phyloP scores from a whole-genome alignment of 30 jellyfish, hydroid and myxozoan species.

The Clytia hemisphaerica region DNA sequence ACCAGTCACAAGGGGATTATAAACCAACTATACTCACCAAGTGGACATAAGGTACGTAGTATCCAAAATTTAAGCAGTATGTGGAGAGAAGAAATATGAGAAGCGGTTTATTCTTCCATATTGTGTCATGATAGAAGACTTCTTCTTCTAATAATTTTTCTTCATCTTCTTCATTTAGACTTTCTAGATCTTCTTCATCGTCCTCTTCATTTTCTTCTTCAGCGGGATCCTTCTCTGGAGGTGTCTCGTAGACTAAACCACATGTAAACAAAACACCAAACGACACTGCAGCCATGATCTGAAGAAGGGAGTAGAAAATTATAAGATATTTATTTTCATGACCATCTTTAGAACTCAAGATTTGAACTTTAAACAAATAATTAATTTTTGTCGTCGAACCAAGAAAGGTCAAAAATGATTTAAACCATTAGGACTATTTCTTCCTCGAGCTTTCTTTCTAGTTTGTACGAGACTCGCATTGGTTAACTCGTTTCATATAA shows the following conservation, averaged over 20 bases:
- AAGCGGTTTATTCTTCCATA: conserved; percentile 61
- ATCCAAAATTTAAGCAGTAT: conserved; percentile 75
- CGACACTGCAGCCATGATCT: conserved; percentile 58
- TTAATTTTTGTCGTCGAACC: too few relatives aligned
- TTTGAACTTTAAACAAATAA: too few relatives aligned
- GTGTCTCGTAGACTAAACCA: conserved; percentile 54
- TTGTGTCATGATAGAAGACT: conserved; percentile 9
- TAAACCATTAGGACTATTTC: too few relatives aligned
- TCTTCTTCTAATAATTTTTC: conserved; percentile 22
- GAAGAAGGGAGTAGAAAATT: background rate
- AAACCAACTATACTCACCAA: conserved; percentile 61
- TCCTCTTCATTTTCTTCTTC: conserved; percentile 10
- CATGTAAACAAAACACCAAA: conserved; percentile 39
- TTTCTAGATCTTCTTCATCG: conserved; percentile 27
- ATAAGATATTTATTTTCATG: too few relatives aligned
- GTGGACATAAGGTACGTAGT: conserved; percentile 72
- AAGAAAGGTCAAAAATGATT: too few relatives aligned
- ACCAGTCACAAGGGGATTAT: too few relatives aligned
- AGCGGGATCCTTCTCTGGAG: conserved; percentile 38
- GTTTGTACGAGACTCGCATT: background rate
- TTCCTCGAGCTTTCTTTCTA: too few relatives aligned
- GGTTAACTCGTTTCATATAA: background rate
- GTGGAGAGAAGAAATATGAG: conserved; percentile 53
- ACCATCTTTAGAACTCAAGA: too few relatives aligned
- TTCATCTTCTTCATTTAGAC: background rate